Evolutionary conservation across 1,140 invertebrate species (phyloP).

Genomic region (Helicoverpa zea): DNA sequence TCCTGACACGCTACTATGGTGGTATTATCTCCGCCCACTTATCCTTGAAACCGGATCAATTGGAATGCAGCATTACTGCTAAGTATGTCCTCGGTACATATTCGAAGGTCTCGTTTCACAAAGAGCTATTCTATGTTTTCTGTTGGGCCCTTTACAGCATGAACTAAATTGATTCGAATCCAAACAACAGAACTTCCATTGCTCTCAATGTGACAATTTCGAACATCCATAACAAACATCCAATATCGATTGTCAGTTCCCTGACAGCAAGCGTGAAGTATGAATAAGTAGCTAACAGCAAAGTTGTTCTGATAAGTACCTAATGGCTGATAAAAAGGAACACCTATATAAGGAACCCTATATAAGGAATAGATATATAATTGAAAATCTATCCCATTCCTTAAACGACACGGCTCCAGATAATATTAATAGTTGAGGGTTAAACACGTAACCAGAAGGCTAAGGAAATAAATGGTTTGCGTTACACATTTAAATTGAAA

Average conservation of each 20-base stretch:
- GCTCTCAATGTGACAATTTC: neutral
- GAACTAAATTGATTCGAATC: no score
- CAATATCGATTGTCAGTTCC: neutral
- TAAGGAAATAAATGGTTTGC: constrained; percentile 28
- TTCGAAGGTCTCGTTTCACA: no score
- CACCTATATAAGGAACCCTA: no score
- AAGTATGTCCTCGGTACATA: no score
- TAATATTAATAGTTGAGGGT: constrained; percentile 8
- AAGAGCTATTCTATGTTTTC: no score
- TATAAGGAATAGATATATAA: neutral
- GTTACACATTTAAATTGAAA: constrained; percentile 35
- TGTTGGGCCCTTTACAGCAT: no score
- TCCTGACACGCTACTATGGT: no score
- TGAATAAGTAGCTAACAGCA: neutral
- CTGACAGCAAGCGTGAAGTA: neutral
- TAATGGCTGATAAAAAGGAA: neutral
- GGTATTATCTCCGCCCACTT: no score
- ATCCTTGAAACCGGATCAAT: no score
- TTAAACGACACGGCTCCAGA: neutral
- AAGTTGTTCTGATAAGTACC: neutral
- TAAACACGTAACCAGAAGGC: constrained; percentile 9
- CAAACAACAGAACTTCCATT: neutral
- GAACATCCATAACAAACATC: neutral
- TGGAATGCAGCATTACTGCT: no score
- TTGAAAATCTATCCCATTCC: neutral